Conservation (phyloP, 2,888 invertebrate species). For the Erebia aethiops region DNA sequence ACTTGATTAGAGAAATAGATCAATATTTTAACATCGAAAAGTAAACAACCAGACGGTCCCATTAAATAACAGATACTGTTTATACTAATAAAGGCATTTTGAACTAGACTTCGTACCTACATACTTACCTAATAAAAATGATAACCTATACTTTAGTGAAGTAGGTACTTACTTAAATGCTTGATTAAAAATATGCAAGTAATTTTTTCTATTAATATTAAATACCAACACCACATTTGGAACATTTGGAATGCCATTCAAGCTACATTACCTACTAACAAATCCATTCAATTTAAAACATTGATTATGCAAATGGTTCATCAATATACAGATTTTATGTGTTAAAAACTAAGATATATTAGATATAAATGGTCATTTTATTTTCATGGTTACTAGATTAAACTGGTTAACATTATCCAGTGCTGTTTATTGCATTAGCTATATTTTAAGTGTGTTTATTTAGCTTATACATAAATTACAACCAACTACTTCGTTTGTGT, state of each 20-base stretch:
- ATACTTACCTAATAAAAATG: background rate
- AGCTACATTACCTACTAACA: background rate
- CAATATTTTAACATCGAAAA: conserved; percentile 11
- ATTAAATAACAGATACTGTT: background rate
- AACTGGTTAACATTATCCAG: conserved; percentile 1
- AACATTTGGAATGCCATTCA: conserved; percentile 6
- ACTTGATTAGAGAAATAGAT: background rate
- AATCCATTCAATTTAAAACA: conserved; percentile 4
- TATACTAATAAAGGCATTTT: background rate
- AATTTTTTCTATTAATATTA: background rate
- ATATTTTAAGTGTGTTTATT: background rate
- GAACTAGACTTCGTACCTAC: background rate
- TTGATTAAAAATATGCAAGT: background rate
- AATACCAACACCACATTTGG: conserved; percentile 8
- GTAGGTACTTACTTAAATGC: background rate
- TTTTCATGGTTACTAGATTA: background rate
- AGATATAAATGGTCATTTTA: background rate
- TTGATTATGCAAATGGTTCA: conserved; percentile 9
- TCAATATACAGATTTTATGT: conserved; percentile 14
- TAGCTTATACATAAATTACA: background rate
- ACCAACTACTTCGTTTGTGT: too few relatives aligned
- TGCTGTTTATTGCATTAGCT: background rate
- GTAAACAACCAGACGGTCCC: conserved; percentile 15
- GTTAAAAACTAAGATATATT: background rate
- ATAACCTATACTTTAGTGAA: background rate